These are phyloP conservation scores for Rhorus exstirpatorius DNA, from an alignment of 2,888 invertebrate species.

Conservation along the genomic window DNA sequence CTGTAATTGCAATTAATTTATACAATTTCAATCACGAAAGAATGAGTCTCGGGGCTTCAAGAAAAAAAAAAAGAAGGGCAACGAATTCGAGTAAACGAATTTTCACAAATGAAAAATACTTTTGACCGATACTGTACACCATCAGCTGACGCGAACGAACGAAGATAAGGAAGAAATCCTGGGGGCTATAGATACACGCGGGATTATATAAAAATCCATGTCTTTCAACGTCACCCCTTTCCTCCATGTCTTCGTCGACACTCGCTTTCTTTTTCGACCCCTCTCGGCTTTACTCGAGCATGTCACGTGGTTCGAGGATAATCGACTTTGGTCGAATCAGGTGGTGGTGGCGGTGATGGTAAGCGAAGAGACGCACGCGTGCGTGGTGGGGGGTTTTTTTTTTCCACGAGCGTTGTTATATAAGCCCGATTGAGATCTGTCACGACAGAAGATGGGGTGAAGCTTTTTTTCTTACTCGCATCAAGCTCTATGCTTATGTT, in stretches of 20 bases:
- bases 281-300: slow-evolving; percentile 13
- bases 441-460: slow-evolving; percentile 23
- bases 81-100: no score
- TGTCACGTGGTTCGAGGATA: slow-evolving; percentile 29
- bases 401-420: slow-evolving; percentile 51
- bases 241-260: slow-evolving; percentile 33
- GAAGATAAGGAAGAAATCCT: not conserved
- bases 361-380: slow-evolving; percentile 23
- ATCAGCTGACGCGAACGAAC: no score
- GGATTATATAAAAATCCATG: slow-evolving; percentile 37
- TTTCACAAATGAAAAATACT: no score
- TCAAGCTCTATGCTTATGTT: no score
- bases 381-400: slow-evolving; percentile 37
- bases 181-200: not conserved
- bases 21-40: no score
- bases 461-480: no score
- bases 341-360: slow-evolving; percentile 20
- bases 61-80: no score
- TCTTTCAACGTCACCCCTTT: slow-evolving; percentile 16
- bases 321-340: slow-evolving; percentile 44
- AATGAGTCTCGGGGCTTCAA: no score
- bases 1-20: no score
- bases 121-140: no score
- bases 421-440: slow-evolving; percentile 33
- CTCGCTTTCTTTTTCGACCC: slow-evolving; percentile 17